Base-by-base conservation (phyloP, 2,888 invertebrate genomes). In the Stramonita haemastoma region DNA sequence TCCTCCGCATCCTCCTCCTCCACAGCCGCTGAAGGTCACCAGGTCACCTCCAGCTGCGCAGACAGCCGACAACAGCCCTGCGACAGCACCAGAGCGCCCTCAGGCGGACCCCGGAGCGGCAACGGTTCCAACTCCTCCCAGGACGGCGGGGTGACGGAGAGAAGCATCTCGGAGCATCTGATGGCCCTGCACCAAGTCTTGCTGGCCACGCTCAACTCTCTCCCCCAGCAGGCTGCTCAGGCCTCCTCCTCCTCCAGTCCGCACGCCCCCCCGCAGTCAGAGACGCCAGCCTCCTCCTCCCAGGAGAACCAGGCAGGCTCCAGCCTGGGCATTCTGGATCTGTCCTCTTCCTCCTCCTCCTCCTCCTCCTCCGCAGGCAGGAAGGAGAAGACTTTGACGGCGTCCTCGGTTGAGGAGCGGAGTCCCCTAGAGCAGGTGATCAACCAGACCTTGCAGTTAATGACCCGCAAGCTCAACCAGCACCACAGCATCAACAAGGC, bases 371-470 rank as follows among this genome's bases (percentile, higher is more conserved):
- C 88, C 22, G 19, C 34, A 4, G 11, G 17, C 29, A 56, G 46
- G 11, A 32, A 60, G 34, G 89, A 84, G 19, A 17, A 8, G 11
- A 34, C 36, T 19, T n/a, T n/a, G n/a, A n/a, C n/a, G n/a, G n/a
- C n/a, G n/a, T 11, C 60, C 13, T 36, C 70, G n/a, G 70, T 66
- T 0, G 84, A 77, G 11, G 87, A 90, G 26, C 32, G 87, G n/a
- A 32, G 86, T 0, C 89, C 87, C 11, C 46, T 89, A 66, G 89
- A 86, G 83, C 60, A 88, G 66, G 77, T 87, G 86, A 87, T 90
- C 46, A 86, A 60, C 56, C 85, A 87, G 60, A 89, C 90, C 34
- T 81, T 90, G 77, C 60, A 86, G 22, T 36, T 87, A 32, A 56
- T 66, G 66, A 57, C 32, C 34, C 32, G 6, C 57, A 34, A 34